A percentile compares a stretch with the other conserved stretches of the same genome.
Evolutionary conservation across 2,888 invertebrate genomes (phyloP).

Genomic region (Balanococcus diminutus): DNA sequence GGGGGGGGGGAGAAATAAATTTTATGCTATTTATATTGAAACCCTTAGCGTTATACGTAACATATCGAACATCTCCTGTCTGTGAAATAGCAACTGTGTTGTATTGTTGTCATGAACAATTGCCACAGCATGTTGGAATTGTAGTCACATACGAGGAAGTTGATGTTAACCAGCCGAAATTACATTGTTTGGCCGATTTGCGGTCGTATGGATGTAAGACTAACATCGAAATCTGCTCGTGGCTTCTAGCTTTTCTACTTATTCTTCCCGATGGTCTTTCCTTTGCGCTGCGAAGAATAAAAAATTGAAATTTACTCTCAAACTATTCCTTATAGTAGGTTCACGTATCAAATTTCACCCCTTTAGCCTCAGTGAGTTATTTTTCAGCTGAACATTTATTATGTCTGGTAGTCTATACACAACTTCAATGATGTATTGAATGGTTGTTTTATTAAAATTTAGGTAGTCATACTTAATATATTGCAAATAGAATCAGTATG

Average conservation of each 20-base stretch:
- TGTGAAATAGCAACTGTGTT: background rate
- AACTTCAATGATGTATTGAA: too few species aligned
- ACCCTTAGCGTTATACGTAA: background rate
- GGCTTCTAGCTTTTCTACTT: background rate
- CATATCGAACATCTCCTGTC: background rate
- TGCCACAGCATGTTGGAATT: background rate
- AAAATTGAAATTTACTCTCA: too few species aligned
- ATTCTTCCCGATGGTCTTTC: background rate
- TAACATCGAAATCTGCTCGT: background rate
- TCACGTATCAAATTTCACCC: too few species aligned
- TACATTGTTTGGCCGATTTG: background rate
- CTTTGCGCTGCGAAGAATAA: background rate
- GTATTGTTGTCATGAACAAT: conserved; percentile 1
- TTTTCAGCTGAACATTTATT: too few species aligned
- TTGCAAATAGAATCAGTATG: too few species aligned
- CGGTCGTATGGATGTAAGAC: background rate
- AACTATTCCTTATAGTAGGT: too few species aligned
- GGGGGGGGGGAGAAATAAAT: background rate
- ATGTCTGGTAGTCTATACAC: too few species aligned
- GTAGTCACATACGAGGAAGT: conserved; percentile 11
- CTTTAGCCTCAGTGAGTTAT: too few species aligned
- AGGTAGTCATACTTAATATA: too few species aligned
- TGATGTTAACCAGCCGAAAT: conserved; percentile 1
- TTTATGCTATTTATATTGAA: background rate
- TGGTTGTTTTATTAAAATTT: too few species aligned